Evolutionary conservation across 2,113 vertebrate species (phyloP).

Genomic region (Sula dactylatra): DNA sequence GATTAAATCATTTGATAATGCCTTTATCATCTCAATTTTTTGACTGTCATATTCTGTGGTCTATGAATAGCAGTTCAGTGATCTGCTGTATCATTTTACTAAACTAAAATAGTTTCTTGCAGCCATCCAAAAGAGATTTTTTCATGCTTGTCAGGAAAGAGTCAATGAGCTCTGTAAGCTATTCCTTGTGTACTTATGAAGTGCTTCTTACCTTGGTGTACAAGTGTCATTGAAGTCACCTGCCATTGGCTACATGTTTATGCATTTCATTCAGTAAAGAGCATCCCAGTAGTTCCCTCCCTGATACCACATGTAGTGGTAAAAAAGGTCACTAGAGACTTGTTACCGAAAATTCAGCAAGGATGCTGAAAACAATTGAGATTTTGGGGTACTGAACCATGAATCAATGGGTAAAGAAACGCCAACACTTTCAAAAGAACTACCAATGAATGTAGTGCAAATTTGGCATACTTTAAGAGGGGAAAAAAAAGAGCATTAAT

Average conservation of each 20-base stretch:
- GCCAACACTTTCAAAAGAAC: neutral
- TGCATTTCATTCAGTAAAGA: neutral
- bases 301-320: neutral
- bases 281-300: neutral
- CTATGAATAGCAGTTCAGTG: neutral
- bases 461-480: neutral
- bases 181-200: neutral
- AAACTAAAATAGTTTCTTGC: neutral
- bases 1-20: neutral
- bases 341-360: neutral
- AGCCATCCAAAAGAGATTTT: neutral
- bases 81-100: neutral
- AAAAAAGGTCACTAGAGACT: neutral
- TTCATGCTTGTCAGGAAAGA: neutral
- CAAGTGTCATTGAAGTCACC: neutral
- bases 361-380: neutral
- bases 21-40: neutral
- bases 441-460: neutral
- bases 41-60: neutral
- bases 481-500: neutral
- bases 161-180: neutral
- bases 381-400: neutral
- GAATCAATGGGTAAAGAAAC: neutral
- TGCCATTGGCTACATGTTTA: neutral
- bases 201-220: neutral